Base-by-base conservation (phyloP, 2,797 vertebrate species). In the Scolopax bukidnonensis region DNA sequence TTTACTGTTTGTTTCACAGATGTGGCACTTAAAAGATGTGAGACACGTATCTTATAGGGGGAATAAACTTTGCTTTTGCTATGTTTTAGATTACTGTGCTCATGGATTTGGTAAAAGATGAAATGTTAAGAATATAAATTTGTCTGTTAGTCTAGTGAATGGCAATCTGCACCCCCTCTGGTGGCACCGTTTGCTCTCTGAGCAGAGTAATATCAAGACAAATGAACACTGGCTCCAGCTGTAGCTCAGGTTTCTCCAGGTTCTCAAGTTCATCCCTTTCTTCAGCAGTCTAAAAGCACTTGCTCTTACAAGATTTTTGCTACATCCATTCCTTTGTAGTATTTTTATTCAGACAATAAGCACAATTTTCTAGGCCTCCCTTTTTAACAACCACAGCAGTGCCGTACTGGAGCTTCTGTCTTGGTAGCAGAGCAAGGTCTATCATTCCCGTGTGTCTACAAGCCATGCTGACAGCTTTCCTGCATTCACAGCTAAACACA, bases 81-180 rank as follows among this genome's bases (percentile, higher is more conserved):
- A 0, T 74, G 30, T 63, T 77, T 74, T 28, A 38, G 23, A 19
- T 65, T 68, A 38, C 14, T 0, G 0, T 45, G 23, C 18, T 64
- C 7, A 17, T 50, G 45, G 36, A 28, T 63, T 69, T 74, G 28
- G 32, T 74, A 38, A 28, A 64, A 74, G 51, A 18, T 40, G 7
- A 50, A 38, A 45, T 50, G 28, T 36, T 87, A 76, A 76, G 21
- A 36, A 21, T 23, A 32, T 21, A 16, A 6, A 4, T 45, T 28
- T 54, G 32, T 50, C 11, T 56, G 54, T 36, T 53, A 45, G 27
- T 59, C 15, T 68, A 47, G 15, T 61, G 40, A 41, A 43, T 74
- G 32, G 50, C 32, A 68, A 2, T 48, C 36, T 40, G 33, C 28
- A 73, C 32, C 12, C 3, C 16, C 14, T 78, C 10, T 0, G 0